Evolutionary conservation across 2,888 invertebrate genomes (phyloP), one percentile per base, ranked within the genome.

Genomic region (Sabellastarte sp.): DNA sequence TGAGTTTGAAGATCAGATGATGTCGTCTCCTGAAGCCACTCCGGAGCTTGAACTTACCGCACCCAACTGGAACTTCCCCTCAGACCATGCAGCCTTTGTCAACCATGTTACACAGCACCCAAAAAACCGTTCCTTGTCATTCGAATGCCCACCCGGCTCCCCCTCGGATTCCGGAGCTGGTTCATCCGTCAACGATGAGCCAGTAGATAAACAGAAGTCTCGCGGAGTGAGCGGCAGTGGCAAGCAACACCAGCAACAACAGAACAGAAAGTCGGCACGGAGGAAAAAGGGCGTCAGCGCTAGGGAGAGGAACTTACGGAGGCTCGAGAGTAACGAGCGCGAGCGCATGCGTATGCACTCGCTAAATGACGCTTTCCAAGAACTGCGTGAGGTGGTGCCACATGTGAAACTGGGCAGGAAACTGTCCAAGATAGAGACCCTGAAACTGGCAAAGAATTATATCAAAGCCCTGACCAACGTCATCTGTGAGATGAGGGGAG

Each of bases 301-400:
- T 1, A 87, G 93, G 63, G 94, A 94, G 80, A 87, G 93, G 69
- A 94, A 93, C 84, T 86, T 92, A 65, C 88, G 94, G 59, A 88
- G 94, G 63, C 87, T 94, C 60, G 94, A 94, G 85, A 93, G 93
- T 84, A 94, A 94, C 83, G 93, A 94, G 83, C 87, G 94, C 60
- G 94, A 94, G 84, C 87, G 94, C 64, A 92, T 93, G 90, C 87
- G 94, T 75, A 94, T 94, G 94, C 94, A 94, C 83, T 91, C 91
- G 60, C 87, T 94, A 63, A 94, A 94, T 82, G 91, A 93, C 79
- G 94, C 94, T 24, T 94, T 94, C 84, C 91, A 93, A 88, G 92
- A 91, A 76, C 86, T 93, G 59, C 88, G 93, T 32, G 89, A 91
- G 79, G 93, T 93, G 1, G 92, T 93, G 73, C 93, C 93, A 0